phyloP scores from a whole-genome alignment of 2,113 vertebrate species.

The Eptesicus fuscus region DNA sequence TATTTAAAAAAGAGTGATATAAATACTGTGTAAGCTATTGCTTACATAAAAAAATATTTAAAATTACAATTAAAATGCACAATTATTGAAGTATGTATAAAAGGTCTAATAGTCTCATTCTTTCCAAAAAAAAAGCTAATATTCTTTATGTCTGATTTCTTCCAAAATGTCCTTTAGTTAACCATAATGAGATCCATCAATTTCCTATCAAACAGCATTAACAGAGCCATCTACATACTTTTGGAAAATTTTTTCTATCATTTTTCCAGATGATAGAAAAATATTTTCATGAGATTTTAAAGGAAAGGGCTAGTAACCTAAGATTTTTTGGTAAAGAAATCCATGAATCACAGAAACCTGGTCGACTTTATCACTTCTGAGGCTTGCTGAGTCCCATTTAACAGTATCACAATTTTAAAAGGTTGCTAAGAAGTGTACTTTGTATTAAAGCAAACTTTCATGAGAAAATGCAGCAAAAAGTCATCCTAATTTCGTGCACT shows the following conservation, averaged over 20 bases:
- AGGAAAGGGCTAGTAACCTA: neutral
- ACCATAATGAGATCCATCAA: conserved; percentile 60
- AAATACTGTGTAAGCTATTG: conserved; percentile 17
- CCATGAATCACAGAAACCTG: conserved; percentile 53
- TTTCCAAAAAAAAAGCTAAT: conserved; percentile 65
- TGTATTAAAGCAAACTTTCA: conserved; percentile 64
- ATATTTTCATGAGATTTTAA: conserved; percentile 45
- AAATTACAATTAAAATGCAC: conserved; percentile 46
- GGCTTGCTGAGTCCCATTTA: conserved; percentile 45
- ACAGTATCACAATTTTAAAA: conserved; percentile 64
- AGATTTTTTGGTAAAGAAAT: conserved; percentile 52
- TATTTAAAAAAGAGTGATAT: conserved; percentile 4
- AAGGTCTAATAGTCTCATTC: conserved; percentile 66
- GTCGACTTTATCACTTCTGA: conserved; percentile 70
- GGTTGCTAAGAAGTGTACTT: conserved; percentile 66
- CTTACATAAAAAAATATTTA: conserved; percentile 61
- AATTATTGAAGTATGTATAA: conserved; percentile 68
- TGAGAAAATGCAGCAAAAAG: conserved; percentile 61
- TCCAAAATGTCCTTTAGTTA: conserved; percentile 75
- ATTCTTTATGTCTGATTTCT: conserved; percentile 68
- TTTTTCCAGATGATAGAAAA: neutral
- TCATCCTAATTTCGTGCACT: too few relatives aligned
- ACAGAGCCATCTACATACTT: conserved; percentile 58
- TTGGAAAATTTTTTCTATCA: conserved; percentile 39
- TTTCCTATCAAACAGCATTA: conserved; percentile 48